Conservation (phyloP, 37 sponge, comb jelly and placozoan species). For the Cliona cf. orientalis region DNA sequence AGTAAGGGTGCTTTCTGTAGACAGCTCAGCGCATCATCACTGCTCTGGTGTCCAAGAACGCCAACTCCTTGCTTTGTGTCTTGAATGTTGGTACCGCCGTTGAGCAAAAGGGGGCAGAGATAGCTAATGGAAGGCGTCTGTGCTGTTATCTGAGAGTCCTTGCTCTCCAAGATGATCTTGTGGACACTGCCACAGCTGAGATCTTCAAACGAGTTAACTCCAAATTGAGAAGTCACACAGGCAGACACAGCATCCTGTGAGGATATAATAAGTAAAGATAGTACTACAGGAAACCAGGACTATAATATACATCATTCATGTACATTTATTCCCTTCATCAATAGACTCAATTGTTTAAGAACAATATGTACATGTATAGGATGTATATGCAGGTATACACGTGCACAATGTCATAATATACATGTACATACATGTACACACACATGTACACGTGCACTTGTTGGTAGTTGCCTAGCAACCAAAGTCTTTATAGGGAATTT, state of each 20-base stretch:
- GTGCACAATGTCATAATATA: too few relatives aligned
- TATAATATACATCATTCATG: too few relatives aligned
- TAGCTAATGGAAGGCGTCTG: neutral
- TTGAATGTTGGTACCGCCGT: conserved; percentile 1
- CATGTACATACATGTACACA: too few relatives aligned
- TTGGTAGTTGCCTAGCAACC: too few relatives aligned
- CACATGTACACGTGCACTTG: too few relatives aligned
- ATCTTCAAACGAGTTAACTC: conserved; percentile 29
- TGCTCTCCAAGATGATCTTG: conserved; percentile 30
- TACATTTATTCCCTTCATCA: too few relatives aligned
- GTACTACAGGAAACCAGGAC: too few relatives aligned
- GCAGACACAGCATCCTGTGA: conserved; percentile 24
- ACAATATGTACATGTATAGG: too few relatives aligned
- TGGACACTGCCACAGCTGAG: conserved; percentile 59
- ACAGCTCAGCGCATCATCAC: conserved; percentile 33
- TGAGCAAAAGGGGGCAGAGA: conserved; percentile 25
- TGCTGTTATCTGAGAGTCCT: neutral
- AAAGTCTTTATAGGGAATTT: too few relatives aligned
- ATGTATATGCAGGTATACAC: too few relatives aligned
- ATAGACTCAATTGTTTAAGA: too few relatives aligned
- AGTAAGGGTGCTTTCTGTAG: conserved; percentile 49
- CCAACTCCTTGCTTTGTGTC: neutral
- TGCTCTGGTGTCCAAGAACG: conserved; percentile 39
- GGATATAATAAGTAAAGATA: too few relatives aligned
- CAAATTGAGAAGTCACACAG: conserved; percentile 35